Evolutionary conservation across 2,113 vertebrate genomes (phyloP).

Genomic region (Carlito syrichta): DNA sequence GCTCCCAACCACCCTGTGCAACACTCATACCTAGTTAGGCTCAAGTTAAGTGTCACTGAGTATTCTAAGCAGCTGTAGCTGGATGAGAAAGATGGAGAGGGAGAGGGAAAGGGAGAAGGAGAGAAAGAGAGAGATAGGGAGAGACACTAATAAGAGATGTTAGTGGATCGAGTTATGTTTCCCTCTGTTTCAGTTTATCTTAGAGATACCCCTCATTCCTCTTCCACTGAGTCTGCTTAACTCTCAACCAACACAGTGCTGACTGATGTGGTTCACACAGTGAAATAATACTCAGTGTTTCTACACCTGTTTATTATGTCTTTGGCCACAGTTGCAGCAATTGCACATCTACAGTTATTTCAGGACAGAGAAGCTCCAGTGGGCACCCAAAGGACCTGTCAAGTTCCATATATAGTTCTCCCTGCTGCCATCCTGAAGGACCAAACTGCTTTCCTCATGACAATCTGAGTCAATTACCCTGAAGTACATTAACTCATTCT

Average conservation of each 20-base stretch:
- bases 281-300: too few species aligned
- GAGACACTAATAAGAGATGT: too few species aligned
- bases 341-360: background rate
- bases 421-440: background rate
- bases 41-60: background rate
- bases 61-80: background rate
- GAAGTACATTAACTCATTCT: background rate
- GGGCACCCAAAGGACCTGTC: background rate
- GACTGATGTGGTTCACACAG: background rate
- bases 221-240: background rate
- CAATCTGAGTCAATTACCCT: background rate
- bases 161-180: background rate
- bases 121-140: too few species aligned
- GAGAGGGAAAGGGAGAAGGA: too few species aligned
- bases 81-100: background rate
- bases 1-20: background rate
- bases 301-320: background rate
- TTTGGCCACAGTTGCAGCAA: background rate
- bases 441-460: background rate
- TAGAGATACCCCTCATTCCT: background rate
- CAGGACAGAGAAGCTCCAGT: background rate
- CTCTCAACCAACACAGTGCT: background rate
- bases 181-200: too few species aligned
- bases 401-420: background rate
- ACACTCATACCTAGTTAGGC: background rate